A percentile compares a stretch with the other conserved stretches of the same genome.
Conservation (phyloP, 2,113 vertebrate species). For the Lampris megalopsis region DNA sequence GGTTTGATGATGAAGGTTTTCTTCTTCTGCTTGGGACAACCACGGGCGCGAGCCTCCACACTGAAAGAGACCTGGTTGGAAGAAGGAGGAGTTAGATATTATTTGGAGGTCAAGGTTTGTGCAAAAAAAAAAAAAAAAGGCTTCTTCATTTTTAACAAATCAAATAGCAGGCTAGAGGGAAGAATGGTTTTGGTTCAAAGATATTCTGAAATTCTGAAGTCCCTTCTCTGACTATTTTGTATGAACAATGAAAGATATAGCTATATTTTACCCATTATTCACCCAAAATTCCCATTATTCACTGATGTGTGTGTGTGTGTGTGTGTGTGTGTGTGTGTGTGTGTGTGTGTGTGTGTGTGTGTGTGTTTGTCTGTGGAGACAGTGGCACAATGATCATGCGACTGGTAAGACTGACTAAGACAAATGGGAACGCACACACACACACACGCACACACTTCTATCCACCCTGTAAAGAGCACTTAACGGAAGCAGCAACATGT, state of each 20-base stretch:
- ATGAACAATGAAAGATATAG: too few species aligned
- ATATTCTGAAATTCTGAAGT: not conserved
- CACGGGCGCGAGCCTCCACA: slow-evolving; percentile 91
- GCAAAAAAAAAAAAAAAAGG: not conserved
- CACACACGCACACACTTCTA: not conserved
- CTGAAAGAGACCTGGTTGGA: slow-evolving; percentile 91
- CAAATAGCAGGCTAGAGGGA: not conserved
- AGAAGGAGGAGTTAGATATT: not conserved
- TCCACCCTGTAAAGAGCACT: not conserved
- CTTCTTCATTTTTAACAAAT: not conserved
- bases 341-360: not conserved
- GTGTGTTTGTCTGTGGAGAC: slow-evolving; percentile 3
- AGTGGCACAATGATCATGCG: not conserved
- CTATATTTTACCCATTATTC: too few species aligned
- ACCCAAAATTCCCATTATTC: too few species aligned
- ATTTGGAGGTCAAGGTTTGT: too few species aligned
- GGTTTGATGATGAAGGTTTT: slow-evolving; percentile 97
- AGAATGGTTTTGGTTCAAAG: not conserved
- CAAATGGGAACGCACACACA: not conserved
- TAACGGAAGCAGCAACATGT: slow-evolving; percentile 28
- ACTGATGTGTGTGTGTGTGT: too few species aligned
- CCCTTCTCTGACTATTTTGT: too few species aligned
- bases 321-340: not conserved
- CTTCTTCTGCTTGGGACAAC: slow-evolving; percentile 86
- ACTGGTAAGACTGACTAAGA: slow-evolving; percentile 39